A percentile compares a stretch with the other conserved stretches of the same genome.
Evolutionary conservation across 2,113 vertebrate species (phyloP).

Genomic region (Phyllostomus discolor): DNA sequence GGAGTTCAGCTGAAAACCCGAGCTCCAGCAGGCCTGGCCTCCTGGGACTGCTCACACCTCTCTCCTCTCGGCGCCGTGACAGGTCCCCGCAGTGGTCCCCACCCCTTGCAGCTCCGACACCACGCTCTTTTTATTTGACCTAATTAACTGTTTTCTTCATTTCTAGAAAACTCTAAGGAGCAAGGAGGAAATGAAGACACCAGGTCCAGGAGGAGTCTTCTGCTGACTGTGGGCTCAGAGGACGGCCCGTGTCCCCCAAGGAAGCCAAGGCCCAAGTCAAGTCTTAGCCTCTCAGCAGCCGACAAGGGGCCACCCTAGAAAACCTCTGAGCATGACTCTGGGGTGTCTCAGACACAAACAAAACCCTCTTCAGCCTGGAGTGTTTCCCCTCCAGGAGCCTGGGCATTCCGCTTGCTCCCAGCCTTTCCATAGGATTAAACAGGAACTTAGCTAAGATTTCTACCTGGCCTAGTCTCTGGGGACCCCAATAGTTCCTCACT

Average conservation of each 20-base stretch:
- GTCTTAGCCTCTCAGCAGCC: not conserved
- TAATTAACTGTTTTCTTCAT: not conserved
- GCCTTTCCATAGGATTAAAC: not conserved
- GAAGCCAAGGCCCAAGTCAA: not conserved
- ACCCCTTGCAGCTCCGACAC: not conserved
- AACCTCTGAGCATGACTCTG: not conserved
- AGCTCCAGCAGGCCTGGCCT: not conserved
- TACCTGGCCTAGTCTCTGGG: not conserved
- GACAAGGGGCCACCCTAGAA: not conserved
- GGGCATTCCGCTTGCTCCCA: not conserved
- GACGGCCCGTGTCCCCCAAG: not conserved
- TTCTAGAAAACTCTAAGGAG: not conserved
- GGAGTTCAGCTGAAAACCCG: not conserved
- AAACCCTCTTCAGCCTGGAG: not conserved
- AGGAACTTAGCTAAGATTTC: not conserved
- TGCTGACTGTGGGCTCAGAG: not conserved
- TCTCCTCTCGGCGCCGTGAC: rapidly evolving
- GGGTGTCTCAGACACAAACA: not conserved
- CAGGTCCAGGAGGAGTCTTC: not conserved
- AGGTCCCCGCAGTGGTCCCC: not conserved
- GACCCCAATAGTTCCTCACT: not conserved
- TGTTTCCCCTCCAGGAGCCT: not conserved
- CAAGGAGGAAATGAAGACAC: not conserved
- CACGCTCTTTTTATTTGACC: not conserved
- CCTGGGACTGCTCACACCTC: no score